Percentiles rank a stretch among this genome's conserved stretches.
phyloP scores from a whole-genome alignment of 2,113 vertebrate species.

The Indri indri region DNA sequence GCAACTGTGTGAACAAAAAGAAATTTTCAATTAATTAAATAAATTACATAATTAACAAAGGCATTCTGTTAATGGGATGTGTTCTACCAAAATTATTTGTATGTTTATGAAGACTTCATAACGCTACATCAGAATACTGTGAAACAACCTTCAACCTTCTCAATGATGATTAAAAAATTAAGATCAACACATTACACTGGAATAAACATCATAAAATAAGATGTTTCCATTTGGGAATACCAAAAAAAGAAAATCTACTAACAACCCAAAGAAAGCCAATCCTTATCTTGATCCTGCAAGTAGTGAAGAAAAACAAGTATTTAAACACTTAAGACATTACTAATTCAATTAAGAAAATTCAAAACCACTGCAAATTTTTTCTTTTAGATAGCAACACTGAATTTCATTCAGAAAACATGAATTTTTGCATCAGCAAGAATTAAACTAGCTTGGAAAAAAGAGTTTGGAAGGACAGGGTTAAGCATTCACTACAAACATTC shows the following conservation, averaged over 20 bases:
- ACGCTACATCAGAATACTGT: neutral
- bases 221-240: neutral
- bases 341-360: neutral
- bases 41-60: neutral
- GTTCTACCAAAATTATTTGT: neutral
- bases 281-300: neutral
- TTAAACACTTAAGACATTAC: neutral
- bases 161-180: neutral
- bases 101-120: neutral
- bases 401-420: neutral
- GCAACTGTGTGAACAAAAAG: neutral
- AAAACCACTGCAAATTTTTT: neutral
- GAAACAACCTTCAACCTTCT: neutral
- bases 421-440: neutral
- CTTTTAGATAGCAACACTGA: neutral
- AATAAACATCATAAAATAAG: neutral
- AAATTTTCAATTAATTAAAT: neutral
- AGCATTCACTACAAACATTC: neutral
- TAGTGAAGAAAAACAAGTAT: neutral
- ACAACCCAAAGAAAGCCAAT: neutral
- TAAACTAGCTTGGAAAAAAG: neutral
- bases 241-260: neutral
- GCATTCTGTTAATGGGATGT: neutral
- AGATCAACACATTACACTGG: neutral
- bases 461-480: neutral